Base-by-base conservation (phyloP, 2,797 vertebrate genomes). In the Melanotaenia boesemani region DNA sequence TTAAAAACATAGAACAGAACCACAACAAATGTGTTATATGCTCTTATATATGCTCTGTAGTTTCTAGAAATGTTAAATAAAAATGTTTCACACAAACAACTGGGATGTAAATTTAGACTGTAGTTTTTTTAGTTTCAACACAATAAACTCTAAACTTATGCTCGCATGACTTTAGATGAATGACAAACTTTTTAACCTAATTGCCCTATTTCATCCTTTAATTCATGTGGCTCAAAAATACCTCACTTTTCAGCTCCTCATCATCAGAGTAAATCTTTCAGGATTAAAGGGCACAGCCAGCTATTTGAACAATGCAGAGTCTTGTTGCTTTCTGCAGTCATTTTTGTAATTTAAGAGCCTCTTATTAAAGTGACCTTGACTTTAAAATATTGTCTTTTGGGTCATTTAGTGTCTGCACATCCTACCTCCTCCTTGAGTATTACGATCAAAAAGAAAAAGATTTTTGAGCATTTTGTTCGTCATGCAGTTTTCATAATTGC, bases 401-500 rank as follows among this genome's bases (percentile, higher is more conserved):
- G 63, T 69, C 64, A 79, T 81, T 59, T 70, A 74, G 57, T 70
- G 63, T 81, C 56, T 70, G 67, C 39, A 67, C 65, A 26, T 77
- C 62, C 68, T 67, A 13, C 37, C 62, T 66, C 50, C 66, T 88
- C 70, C 24, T 80, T 39, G 13, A 59, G 52, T 65, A 32, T 70
- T 69, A 68, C 52, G 75, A 67, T 73, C 34, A 67, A 76, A 73
- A 74, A 44, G 4, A 50, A 83, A 71, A 55, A 63, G 75, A 18
- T 6, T 73, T 68, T 55, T 34, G 5, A 74, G 60, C 67, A 52
- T 69, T 80, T 70, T 60, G 54, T 55, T 85, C 24, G 39, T 83
- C 91, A 92, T 92, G 89, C 89, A 92, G 74, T 86, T 83, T 89
- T 83, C 39, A 82, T 83, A 81, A 88, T 87, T 82, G 77, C 67